Evolutionary conservation across 2,888 invertebrate genomes (phyloP).

Genomic region (Meiosimyza decipiens): DNA sequence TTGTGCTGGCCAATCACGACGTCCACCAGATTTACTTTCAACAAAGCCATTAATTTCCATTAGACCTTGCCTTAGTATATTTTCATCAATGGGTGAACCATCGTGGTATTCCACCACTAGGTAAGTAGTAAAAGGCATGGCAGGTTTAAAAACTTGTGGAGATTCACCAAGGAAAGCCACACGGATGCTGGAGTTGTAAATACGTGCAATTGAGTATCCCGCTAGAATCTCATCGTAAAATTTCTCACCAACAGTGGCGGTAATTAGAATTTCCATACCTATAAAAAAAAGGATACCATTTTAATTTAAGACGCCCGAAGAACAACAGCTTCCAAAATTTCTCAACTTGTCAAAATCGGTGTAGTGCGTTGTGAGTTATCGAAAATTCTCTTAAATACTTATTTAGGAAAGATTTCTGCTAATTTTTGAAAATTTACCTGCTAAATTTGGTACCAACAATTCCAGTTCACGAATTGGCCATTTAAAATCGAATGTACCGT

Average conservation of each 20-base stretch:
- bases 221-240: conserved; percentile 84
- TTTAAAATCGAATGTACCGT: conserved; percentile 87
- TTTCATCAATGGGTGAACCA: conserved; percentile 79
- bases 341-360: background rate
- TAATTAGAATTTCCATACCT: conserved; percentile 84
- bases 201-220: conserved; percentile 87
- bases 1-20: conserved; percentile 73
- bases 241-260: conserved; percentile 88
- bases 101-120: conserved; percentile 92
- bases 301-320: background rate
- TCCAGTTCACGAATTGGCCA: conserved; percentile 82
- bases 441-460: conserved; percentile 71
- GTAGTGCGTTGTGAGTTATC: no score
- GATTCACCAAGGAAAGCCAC: conserved; percentile 88
- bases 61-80: conserved; percentile 73
- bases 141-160: conserved; percentile 94
- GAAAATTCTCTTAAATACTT: no score
- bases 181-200: conserved; percentile 87
- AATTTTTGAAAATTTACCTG: conserved; percentile 57
- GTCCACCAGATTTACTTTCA: conserved; percentile 73
- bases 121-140: conserved; percentile 90
- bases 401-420: background rate
- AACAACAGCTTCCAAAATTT: background rate
- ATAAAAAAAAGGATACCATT: conserved; percentile 53
- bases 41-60: conserved; percentile 77